Evolutionary conservation across 2,113 vertebrate genomes (phyloP).

Genomic region (Raja brachyura): DNA sequence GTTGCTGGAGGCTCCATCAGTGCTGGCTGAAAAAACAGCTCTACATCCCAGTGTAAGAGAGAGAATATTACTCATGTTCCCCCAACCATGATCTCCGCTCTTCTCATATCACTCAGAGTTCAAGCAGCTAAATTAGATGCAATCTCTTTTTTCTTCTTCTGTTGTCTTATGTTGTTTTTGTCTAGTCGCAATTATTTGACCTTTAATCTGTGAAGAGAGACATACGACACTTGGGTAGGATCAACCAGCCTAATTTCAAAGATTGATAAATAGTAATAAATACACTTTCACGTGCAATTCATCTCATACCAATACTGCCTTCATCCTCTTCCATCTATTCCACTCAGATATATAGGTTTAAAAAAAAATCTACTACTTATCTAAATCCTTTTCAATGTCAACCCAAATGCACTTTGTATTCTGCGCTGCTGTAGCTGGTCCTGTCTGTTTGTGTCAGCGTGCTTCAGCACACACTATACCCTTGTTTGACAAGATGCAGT

Average conservation of each 20-base stretch:
- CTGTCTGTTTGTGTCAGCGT: slow-evolving; percentile 54
- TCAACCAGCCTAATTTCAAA: slow-evolving; percentile 59
- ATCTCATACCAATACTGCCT: slow-evolving; percentile 60
- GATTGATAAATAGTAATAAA: slow-evolving; percentile 69
- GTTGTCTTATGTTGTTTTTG: not conserved
- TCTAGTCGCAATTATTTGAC: slow-evolving; percentile 49
- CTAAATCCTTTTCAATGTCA: slow-evolving; percentile 69
- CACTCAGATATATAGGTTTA: slow-evolving; percentile 13
- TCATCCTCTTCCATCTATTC: slow-evolving; percentile 52
- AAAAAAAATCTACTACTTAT: slow-evolving; percentile 66
- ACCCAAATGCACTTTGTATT: slow-evolving; percentile 62
- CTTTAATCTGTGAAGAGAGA: slow-evolving; percentile 60
- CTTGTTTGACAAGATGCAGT: slow-evolving; percentile 61
- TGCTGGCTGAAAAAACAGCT: slow-evolving; percentile 37
- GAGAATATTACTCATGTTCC: slow-evolving; percentile 35
- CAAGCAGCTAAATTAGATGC: slow-evolving; percentile 30
- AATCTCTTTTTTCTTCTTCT: not conserved
- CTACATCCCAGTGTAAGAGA: slow-evolving; percentile 38
- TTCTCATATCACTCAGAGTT: slow-evolving; percentile 9
- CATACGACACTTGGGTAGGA: slow-evolving; percentile 52
- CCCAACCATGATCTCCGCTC: not conserved
- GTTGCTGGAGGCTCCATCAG: slow-evolving; percentile 45
- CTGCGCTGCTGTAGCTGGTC: slow-evolving; percentile 54
- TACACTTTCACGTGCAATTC: slow-evolving; percentile 58
- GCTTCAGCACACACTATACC: slow-evolving; percentile 47